Percentiles rank a stretch among this genome's conserved stretches.
Conservation (phyloP, 2,888 invertebrate species). For the Neocrepidodera transversa region DNA sequence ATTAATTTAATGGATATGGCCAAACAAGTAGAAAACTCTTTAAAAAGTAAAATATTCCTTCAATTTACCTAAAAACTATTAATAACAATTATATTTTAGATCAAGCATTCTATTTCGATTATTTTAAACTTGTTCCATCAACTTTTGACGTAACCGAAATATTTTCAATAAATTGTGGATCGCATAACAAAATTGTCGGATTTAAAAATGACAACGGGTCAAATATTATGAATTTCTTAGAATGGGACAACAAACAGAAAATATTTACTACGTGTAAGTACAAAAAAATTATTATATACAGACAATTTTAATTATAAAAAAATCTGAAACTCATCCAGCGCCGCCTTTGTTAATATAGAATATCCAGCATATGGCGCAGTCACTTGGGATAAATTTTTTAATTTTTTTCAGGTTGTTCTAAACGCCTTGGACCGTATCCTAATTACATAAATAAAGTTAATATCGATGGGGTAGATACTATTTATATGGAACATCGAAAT, state of each 20-base stretch:
- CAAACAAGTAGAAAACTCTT: slow-evolving; percentile 50
- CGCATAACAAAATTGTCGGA: slow-evolving; percentile 28
- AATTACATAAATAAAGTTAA: slow-evolving; percentile 31
- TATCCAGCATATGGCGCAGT: slow-evolving; percentile 9
- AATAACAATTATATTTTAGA: slow-evolving; percentile 43
- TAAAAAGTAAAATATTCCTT: slow-evolving; percentile 46
- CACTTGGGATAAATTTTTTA: slow-evolving; percentile 5
- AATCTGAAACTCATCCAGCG: too few species aligned
- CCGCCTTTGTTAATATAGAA: too few species aligned
- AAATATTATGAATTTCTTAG: slow-evolving; percentile 31
- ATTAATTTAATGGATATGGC: slow-evolving; percentile 51
- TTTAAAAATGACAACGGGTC: slow-evolving; percentile 33
- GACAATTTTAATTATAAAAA: too few species aligned
- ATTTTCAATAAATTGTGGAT: slow-evolving; percentile 33
- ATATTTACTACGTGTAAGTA: slow-evolving; percentile 27
- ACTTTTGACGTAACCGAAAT: slow-evolving; percentile 30
- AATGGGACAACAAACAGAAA: slow-evolving; percentile 33
- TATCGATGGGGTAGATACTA: slow-evolving; percentile 32
- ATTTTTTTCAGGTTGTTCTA: slow-evolving; percentile 19
- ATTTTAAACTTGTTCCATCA: slow-evolving; percentile 37
- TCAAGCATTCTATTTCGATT: slow-evolving; percentile 48
- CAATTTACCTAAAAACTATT: background rate
- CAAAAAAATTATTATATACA: too few species aligned
- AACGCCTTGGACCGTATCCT: slow-evolving; percentile 19
- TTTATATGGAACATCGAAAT: slow-evolving; percentile 38